phyloP scores from a whole-genome alignment of 2,113 vertebrate genomes.

The Corythaixoides concolor region DNA sequence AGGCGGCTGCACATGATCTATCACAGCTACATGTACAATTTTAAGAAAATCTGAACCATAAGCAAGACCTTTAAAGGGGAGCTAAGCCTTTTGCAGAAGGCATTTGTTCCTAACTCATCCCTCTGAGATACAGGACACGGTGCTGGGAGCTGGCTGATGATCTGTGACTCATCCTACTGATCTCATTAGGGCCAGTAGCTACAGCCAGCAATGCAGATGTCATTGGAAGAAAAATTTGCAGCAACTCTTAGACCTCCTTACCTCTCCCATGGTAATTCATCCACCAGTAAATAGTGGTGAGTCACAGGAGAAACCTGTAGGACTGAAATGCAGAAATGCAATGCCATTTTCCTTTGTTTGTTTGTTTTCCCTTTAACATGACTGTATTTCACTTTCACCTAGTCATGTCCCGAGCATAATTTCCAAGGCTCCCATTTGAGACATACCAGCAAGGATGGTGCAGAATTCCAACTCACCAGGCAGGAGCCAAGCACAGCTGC shows the following conservation, averaged over 20 bases:
- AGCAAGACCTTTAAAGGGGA: neutral
- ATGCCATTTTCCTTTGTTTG: neutral
- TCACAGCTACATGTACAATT: neutral
- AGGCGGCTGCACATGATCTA: neutral
- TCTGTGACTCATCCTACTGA: neutral
- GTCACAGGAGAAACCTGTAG: neutral
- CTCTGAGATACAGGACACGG: neutral
- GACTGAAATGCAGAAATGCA: neutral
- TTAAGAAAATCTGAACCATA: neutral
- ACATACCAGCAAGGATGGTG: neutral
- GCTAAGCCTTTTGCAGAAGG: neutral
- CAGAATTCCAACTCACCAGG: neutral
- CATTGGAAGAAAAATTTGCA: neutral
- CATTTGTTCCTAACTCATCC: neutral
- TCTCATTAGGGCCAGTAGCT: neutral
- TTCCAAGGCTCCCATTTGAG: neutral
- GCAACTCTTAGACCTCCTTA: neutral
- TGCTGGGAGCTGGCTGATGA: neutral
- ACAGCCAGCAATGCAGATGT: neutral
- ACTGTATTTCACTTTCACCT: neutral
- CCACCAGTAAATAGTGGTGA: neutral
- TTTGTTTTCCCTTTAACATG: neutral
- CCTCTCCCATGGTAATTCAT: neutral
- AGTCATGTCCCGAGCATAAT: neutral
- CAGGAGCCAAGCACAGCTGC: accelerated